A percentile compares a stretch with the other conserved stretches of the same genome.
Evolutionary conservation across 2,113 vertebrate species (phyloP).

Genomic region (Rhinoptilus africanus): DNA sequence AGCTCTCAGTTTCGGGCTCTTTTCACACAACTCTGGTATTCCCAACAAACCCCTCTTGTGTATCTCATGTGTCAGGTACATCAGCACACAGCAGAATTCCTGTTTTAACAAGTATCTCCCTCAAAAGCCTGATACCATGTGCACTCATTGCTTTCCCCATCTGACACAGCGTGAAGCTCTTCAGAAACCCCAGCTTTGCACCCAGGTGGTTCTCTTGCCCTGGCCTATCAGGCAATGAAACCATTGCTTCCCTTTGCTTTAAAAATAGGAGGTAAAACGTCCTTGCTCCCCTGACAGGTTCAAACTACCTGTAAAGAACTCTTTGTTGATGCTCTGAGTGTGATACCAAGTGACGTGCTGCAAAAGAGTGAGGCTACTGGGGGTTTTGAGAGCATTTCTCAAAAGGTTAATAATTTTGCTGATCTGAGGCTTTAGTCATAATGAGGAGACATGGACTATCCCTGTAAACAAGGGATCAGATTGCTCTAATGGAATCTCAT

Average conservation of each 20-base stretch:
- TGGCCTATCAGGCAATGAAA: background rate
- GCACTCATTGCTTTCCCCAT: background rate
- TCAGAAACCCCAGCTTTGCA: background rate
- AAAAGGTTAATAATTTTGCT: background rate
- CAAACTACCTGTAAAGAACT: background rate
- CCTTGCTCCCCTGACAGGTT: background rate
- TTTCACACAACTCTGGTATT: background rate
- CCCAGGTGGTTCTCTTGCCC: background rate
- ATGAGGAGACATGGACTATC: background rate
- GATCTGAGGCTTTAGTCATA: background rate
- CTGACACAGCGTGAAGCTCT: background rate
- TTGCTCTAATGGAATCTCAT: background rate
- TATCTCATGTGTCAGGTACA: background rate
- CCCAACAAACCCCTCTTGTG: background rate
- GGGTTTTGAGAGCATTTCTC: background rate
- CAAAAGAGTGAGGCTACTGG: background rate
- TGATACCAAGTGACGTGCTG: background rate
- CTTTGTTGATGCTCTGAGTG: background rate
- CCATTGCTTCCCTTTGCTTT: background rate
- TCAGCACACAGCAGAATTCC: background rate
- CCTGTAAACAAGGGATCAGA: background rate
- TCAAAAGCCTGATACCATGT: background rate
- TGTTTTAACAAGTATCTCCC: background rate
- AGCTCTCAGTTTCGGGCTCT: background rate
- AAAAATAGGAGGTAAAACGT: background rate